Evolutionary conservation across 2,797 vertebrate species (phyloP).

Genomic region (Gephyroberyx darwinii): DNA sequence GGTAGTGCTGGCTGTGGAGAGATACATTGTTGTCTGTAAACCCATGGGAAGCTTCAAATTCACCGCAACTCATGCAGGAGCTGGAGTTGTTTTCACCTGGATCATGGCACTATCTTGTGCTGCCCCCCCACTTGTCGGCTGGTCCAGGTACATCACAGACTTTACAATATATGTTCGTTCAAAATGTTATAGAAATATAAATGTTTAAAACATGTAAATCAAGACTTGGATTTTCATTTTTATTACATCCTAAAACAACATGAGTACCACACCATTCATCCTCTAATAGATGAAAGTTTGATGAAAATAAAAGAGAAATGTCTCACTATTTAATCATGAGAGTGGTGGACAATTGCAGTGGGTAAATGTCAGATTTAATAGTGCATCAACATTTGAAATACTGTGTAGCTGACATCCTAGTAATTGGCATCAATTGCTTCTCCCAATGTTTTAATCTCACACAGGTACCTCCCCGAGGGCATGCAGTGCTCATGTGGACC

Average conservation of each 20-base stretch:
- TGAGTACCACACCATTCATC: too few species aligned
- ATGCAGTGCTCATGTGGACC: constrained; percentile 86
- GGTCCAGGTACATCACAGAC: constrained; percentile 80
- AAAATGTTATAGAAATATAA: too few species aligned
- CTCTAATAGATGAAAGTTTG: too few species aligned
- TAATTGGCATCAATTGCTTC: too few species aligned
- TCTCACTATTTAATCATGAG: too few species aligned
- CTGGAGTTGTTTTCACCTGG: constrained; percentile 84
- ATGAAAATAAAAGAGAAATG: too few species aligned
- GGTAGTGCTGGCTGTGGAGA: constrained; percentile 79
- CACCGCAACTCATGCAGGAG: constrained; percentile 67
- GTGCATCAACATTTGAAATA: too few species aligned
- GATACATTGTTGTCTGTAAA: constrained; percentile 85
- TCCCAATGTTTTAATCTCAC: neutral
- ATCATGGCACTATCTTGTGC: constrained; percentile 81
- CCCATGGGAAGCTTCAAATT: constrained; percentile 88
- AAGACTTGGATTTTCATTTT: too few species aligned
- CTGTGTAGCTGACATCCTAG: neutral
- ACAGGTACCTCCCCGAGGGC: constrained; percentile 85
- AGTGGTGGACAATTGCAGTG: too few species aligned
- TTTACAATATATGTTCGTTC: neutral
- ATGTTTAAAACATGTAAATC: too few species aligned
- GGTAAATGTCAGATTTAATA: too few species aligned
- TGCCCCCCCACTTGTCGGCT: constrained; percentile 80
- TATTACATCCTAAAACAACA: too few species aligned